Evolutionary conservation across 2,888 invertebrate species (phyloP), one percentile per base, ranked within the genome.

Genomic region (Pherbina coryleti): DNA sequence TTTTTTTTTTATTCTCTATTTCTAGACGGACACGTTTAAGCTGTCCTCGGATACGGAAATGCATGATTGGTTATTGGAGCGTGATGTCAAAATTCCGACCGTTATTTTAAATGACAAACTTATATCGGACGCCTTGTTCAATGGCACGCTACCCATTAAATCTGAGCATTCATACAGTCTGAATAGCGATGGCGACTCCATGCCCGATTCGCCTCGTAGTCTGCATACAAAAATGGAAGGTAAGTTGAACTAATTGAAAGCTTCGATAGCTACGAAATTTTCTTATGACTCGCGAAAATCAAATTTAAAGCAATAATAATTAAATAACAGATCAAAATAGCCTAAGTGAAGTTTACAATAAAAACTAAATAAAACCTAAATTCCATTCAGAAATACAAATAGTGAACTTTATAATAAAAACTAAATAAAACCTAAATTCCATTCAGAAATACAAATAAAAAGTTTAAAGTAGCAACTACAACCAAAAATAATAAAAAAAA

Each of bases 121-220:
- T 84, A 89, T 89, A 83, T 89, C 89, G 75, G 89, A 89, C 84
- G 97, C 97, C 4, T 94, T 95, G 28, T 92, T 96, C 73, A 87
- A 88, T 82, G 95, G 95, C 82, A 93, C 94, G 73, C 81, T 88
- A 72, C 96, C 96, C 82, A 97, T 97, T 88, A 97, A 97, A 91
- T 94, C 95, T 80, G 97, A 97, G 90, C 97, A 97, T 91, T 97
- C 97, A 82, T 97, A 97, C 92, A 97, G 96, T 88, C 90, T 94
- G 75, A 92, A 93, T 83, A 94, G 94, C 82, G 94, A 94, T 88
- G 93, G 92, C 62, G 94, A 94, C 84, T 94, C 94, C 62, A 89
- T 93, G 84, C 94, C 94, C 66, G 92, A 93, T 81, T 94, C 94
- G 77, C 94, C 94, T 79, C 88, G 90, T 84, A 90, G 90, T 85